A percentile compares a stretch with the other conserved stretches of the same genome.
phyloP scores from a whole-genome alignment of 37 sponge, comb jelly and placozoan species.

The Chondrosia reniformis region DNA sequence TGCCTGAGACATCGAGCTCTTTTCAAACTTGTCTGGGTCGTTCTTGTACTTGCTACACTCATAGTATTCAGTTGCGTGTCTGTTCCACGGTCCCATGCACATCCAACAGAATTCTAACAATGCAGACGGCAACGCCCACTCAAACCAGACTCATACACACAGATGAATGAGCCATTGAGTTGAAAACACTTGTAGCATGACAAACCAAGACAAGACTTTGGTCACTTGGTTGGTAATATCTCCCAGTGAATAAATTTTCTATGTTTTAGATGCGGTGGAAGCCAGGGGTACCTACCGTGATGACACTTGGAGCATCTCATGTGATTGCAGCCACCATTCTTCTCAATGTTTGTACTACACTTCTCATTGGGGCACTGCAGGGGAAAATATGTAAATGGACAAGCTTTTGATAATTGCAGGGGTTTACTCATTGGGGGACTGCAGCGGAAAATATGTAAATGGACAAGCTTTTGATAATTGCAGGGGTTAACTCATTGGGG shows the following conservation, averaged over 20 bases:
- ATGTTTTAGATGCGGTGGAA: not conserved
- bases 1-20: slow-evolving; percentile 26
- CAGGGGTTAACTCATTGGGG: not conserved
- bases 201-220: not conserved
- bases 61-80: slow-evolving; percentile 77
- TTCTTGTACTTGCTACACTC: slow-evolving; percentile 83
- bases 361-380: slow-evolving; percentile 86
- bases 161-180: not conserved
- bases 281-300: slow-evolving; percentile 30
- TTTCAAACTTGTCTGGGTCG: slow-evolving; percentile 3
- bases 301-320: slow-evolving; percentile 65
- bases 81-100: slow-evolving; percentile 78
- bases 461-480: no score
- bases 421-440: not conserved
- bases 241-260: no score
- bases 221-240: not conserved
- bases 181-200: no score
- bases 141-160: not conserved
- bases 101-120: slow-evolving; percentile 82
- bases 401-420: no score
- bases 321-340: slow-evolving; percentile 95
- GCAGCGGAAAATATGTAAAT: not conserved
- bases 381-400: no score
- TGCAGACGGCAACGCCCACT: not conserved
- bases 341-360: slow-evolving; percentile 83